phyloP scores from a whole-genome alignment of 2,888 invertebrate species.

The Siphlonurus alternatus region DNA sequence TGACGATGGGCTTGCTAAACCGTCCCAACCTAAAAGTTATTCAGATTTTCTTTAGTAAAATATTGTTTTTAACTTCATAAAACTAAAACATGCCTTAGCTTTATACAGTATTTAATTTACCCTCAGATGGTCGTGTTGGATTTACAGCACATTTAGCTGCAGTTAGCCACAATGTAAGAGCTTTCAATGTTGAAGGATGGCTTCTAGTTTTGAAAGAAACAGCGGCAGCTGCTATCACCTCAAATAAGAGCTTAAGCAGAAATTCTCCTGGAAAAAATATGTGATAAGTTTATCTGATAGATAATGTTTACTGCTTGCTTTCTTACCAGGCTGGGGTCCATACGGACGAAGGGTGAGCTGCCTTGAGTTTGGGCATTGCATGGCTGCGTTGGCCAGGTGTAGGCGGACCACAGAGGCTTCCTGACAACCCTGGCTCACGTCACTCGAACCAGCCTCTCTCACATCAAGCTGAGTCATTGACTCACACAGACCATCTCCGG shows the following conservation, averaged over 20 bases:
- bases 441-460: no score
- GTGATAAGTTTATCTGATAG: no score
- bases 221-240: neutral
- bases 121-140: neutral
- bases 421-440: neutral
- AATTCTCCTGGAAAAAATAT: neutral
- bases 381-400: neutral
- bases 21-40: no score
- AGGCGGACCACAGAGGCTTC: neutral
- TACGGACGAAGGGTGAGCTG: neutral
- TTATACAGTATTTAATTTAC: no score
- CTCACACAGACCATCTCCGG: neutral
- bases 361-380: neutral
- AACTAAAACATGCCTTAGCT: no score
- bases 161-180: neutral
- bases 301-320: neutral
- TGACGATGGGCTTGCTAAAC: neutral
- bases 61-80: no score
- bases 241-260: neutral
- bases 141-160: neutral
- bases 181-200: neutral
- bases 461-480: neutral
- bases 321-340: no score
- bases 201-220: neutral
- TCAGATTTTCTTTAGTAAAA: no score